Percentiles rank a stretch among this genome's conserved stretches.
Evolutionary conservation across 2,797 vertebrate species (phyloP).

Genomic region (Macropodus opercularis): DNA sequence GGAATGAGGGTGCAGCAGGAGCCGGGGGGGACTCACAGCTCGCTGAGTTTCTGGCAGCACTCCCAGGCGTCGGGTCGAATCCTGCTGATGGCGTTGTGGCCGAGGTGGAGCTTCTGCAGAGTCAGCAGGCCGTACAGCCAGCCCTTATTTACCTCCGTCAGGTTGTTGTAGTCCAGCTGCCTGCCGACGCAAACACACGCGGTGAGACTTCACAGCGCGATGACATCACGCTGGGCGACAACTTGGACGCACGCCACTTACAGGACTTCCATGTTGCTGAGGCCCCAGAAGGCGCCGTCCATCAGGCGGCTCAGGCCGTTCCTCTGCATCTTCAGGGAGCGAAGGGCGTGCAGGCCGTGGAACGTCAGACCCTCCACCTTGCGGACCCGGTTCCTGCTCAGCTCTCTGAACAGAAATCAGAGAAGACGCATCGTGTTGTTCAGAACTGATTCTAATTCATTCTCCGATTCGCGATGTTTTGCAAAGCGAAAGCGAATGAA

Average conservation of each 20-base stretch:
- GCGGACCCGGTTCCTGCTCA: slow-evolving; percentile 92
- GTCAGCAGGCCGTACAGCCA: slow-evolving; percentile 96
- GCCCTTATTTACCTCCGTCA: slow-evolving; percentile 95
- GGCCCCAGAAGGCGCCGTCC: slow-evolving; percentile 97
- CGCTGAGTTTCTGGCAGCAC: slow-evolving; percentile 95
- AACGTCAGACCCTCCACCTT: slow-evolving; percentile 92
- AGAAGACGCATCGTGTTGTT: neutral
- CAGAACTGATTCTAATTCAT: neutral
- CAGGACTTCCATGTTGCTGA: slow-evolving; percentile 94
- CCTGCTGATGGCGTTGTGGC: slow-evolving; percentile 92
- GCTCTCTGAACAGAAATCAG: slow-evolving; percentile 81
- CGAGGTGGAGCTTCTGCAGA: slow-evolving; percentile 94
- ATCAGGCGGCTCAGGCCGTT: slow-evolving; percentile 90
- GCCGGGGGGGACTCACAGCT: slow-evolving; percentile 88
- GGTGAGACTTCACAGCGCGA: neutral
- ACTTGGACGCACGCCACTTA: slow-evolving; percentile 62
- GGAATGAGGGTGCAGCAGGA: neutral
- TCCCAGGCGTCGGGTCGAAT: slow-evolving; percentile 96
- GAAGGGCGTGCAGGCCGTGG: slow-evolving; percentile 90
- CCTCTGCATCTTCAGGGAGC: slow-evolving; percentile 91
- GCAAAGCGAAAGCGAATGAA: too few species aligned
- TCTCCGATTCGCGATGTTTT: neutral
- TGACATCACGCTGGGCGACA: fast-evolving
- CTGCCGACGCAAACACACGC: slow-evolving; percentile 74
- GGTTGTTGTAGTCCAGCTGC: slow-evolving; percentile 95